Evolutionary conservation across 1,140 invertebrate species (phyloP), one percentile per base, ranked within the genome.

Genomic region (Solenopsis fugax): DNA sequence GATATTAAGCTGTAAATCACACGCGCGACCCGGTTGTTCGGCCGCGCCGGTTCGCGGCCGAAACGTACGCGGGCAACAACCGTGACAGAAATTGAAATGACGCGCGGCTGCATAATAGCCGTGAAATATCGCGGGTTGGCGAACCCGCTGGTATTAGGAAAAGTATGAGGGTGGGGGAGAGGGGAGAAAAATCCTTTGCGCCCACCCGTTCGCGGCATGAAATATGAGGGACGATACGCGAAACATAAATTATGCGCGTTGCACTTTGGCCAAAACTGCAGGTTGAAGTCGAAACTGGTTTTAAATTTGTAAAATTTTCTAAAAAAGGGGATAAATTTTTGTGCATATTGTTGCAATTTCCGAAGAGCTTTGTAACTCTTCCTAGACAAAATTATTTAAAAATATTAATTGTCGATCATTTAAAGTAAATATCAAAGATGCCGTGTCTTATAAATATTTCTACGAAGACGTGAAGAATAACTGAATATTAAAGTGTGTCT

Each of bases 71-170:
- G 64, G 24, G 24, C 21, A 58, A 41, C 78, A 65, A 69, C 64
- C 77, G 37, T 75, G 73, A 73, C 73, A 67, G 80, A 88, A 84
- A 78, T 88, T 78, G 58, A 41, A 52, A 75, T 84, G 85, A 88
- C 77, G 65, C 72, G 86, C 58, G 54, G 62, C 37, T 82, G 54
- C 52, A 82, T 34, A 82, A 82, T 41, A 84, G 54, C 41, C 54
- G 69, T 84, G 69, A 84, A 73, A 84, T 73, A 84, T 84, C 69
- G 69, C 54, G 29, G 69, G 80, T 84, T 84, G 69, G 54, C 45
- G 67, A 84, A 84, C 80, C 24, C 34, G 34, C 21, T 37, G n/a
- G 37, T 34, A 21, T 71, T 81, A 58, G 62, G 34, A 67, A 54
- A 54, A n/a, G 6, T 13, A 21, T 18, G 18, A 6, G 6, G 24